Conservation (phyloP, 1,140 invertebrate species). For the Pemphigus obesinymphae region DNA sequence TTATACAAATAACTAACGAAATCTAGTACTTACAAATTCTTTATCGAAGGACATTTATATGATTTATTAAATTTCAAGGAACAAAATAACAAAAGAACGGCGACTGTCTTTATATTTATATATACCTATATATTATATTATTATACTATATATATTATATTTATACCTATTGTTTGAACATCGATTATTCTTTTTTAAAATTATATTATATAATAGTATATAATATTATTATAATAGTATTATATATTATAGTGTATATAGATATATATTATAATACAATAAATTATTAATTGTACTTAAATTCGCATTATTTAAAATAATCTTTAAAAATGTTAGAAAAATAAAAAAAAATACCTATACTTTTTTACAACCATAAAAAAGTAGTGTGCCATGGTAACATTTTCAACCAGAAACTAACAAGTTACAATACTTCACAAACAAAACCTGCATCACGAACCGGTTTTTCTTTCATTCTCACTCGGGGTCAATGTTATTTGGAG, state of each 20-base stretch:
- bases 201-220: not conserved
- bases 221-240: not conserved
- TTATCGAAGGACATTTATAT: conserved; percentile 3
- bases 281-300: not conserved
- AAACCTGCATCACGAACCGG: conserved; percentile 36
- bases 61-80: conserved; percentile 10
- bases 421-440: conserved; percentile 35
- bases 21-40: not conserved
- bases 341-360: not conserved
- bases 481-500: conserved; percentile 33
- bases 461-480: conserved; percentile 26
- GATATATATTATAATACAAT: no score
- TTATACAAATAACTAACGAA: not conserved
- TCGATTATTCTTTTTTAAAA: not conserved
- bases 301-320: not conserved
- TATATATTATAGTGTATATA: not conserved
- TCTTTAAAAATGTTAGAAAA: not conserved
- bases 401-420: conserved; percentile 32
- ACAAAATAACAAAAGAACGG: conserved; percentile 3
- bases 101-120: no score
- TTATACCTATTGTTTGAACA: not conserved
- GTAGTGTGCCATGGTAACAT: conserved; percentile 24
- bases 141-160: no score
- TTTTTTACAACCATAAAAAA: not conserved
- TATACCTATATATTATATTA: no score